A percentile compares a stretch with the other conserved stretches of the same genome.
phyloP scores from a whole-genome alignment of 1,140 invertebrate genomes.

The Rhysida immarginata region DNA sequence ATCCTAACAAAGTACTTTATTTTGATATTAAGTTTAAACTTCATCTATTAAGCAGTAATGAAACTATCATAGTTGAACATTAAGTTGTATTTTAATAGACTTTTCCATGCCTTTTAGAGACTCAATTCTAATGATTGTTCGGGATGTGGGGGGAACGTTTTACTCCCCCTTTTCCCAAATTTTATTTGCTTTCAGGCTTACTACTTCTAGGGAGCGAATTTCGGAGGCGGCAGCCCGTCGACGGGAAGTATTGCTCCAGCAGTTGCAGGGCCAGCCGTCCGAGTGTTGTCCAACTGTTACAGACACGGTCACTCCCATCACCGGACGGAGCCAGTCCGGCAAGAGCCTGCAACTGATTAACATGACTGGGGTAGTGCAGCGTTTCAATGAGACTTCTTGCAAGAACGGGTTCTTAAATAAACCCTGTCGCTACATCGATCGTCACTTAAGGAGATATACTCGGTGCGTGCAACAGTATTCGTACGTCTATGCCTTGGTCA shows the following conservation, averaged over 20 bases:
- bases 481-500: slow-evolving; percentile 67
- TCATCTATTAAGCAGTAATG: too few species aligned
- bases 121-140: too few species aligned
- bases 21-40: too few species aligned
- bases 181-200: too few species aligned
- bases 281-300: neutral
- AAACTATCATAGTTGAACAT: too few species aligned
- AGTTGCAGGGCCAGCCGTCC: neutral
- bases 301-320: neutral
- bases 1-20: too few species aligned
- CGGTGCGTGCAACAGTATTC: slow-evolving; percentile 66
- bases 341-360: neutral
- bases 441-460: slow-evolving; percentile 47
- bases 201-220: too few species aligned
- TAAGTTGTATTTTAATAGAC: too few species aligned
- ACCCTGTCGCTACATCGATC: slow-evolving; percentile 58
- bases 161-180: too few species aligned
- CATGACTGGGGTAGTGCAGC: slow-evolving; percentile 20
- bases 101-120: too few species aligned
- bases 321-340: neutral
- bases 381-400: slow-evolving; percentile 67
- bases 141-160: too few species aligned
- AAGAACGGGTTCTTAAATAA: slow-evolving; percentile 47
- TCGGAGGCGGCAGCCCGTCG: too few species aligned
- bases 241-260: neutral